Evolutionary conservation across 2,113 vertebrate genomes (phyloP), one percentile per base, ranked within the genome.

Genomic region (Glaucidium brasilianum): DNA sequence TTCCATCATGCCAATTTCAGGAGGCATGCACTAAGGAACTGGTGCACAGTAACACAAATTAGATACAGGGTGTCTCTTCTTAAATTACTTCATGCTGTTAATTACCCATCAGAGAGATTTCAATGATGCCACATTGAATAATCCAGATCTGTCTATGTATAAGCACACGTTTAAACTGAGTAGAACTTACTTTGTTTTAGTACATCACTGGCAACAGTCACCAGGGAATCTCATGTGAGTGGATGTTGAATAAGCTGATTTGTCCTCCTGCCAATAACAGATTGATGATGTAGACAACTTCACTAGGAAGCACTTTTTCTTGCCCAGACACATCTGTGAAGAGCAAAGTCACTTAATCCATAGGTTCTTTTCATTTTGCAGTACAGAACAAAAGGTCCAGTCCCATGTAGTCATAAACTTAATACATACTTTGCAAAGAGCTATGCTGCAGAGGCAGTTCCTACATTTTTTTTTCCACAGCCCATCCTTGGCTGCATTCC

Each of bases 11-110:
- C 32, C 73, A 59, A 1, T 88, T 95, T 92, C 64, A 87, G 14
- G 37, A 96, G 67, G 39, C 67, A 77, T 68, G 55, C 75, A 87
- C 47, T 79, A 74, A 90, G 75, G 59, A 97, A 79, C 59, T 77
- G 43, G 41, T 77, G 79, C 71, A 90, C 47, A 89, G 88, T 89
- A 96, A 83, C 41, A 77, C 89, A 96, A 78, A 95, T 96, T 94
- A 91, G 94, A 92, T 84, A 82, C 79, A 94, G 55, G 4, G 1
- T 94, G 58, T 85, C 90, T 85, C 92, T 93, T 87, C 87, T 95
- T 96, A 97, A 96, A 96, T 97, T 97, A 95, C 52, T 96, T 94
- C 91, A 43, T 87, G 85, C 73, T 97, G 92, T 91, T 97, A 97
- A 97, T 97, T 97, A 94, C 43, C 50, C 55, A 77, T 94, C 93